phyloP scores from a whole-genome alignment of 2,888 invertebrate species.

The Andricus curvator region DNA sequence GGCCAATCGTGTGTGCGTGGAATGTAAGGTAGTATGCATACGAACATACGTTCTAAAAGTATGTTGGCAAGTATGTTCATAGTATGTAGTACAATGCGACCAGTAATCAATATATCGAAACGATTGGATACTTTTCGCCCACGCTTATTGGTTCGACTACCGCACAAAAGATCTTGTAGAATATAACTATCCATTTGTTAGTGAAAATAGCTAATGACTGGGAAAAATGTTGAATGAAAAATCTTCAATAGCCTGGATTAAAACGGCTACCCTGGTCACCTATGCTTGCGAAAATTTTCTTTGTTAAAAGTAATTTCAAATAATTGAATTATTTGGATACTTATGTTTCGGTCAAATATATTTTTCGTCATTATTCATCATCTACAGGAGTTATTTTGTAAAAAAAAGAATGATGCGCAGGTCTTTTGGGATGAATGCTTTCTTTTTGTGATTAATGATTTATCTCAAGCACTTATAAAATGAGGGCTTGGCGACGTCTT shows the following conservation, averaged over 20 bases:
- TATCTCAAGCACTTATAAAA: not conserved
- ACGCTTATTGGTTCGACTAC: not conserved
- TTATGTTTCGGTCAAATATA: too few species aligned
- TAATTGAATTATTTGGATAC: not conserved
- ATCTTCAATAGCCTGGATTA: too few species aligned
- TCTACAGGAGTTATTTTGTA: not conserved
- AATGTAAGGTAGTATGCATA: not conserved
- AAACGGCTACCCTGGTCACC: too few species aligned
- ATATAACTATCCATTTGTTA: not conserved
- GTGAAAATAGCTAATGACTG: not conserved
- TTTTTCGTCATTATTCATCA: not conserved
- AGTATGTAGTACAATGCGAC: not conserved
- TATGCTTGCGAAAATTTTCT: too few species aligned
- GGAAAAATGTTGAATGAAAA: not conserved
- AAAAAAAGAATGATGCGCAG: not conserved
- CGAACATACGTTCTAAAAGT: not conserved
- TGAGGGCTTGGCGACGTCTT: not conserved
- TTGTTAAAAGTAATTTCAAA: too few species aligned
- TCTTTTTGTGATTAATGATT: not conserved
- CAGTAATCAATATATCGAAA: slow-evolving; percentile 1
- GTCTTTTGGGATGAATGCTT: not conserved
- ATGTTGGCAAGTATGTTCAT: not conserved
- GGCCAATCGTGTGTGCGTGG: not conserved
- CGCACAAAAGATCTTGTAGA: not conserved
- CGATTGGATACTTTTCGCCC: not conserved